A percentile compares a stretch with the other conserved stretches of the same genome.
Conservation (phyloP, 2,797 vertebrate genomes). For the Xenentodon cancila region DNA sequence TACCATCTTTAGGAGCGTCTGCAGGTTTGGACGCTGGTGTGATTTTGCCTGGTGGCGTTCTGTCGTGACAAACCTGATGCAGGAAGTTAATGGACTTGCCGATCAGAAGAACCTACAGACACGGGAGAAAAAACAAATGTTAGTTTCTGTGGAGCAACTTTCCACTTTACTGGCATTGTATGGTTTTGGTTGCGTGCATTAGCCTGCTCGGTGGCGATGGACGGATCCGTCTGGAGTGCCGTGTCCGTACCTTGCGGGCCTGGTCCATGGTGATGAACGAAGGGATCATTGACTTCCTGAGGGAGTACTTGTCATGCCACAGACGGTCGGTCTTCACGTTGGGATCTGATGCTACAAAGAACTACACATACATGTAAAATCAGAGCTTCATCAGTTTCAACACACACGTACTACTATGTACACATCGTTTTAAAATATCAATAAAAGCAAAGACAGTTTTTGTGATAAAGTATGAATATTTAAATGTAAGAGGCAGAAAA, state of each 20-base stretch:
- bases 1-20: constrained; percentile 93
- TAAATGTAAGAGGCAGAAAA: no score
- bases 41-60: constrained; percentile 91
- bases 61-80: constrained; percentile 97
- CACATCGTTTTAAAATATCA: no score
- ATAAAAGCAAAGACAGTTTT: no score
- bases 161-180: neutral
- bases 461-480: no score
- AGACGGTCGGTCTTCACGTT: constrained; percentile 95
- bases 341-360: constrained; percentile 98
- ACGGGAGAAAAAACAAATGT: neutral
- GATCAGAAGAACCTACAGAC: constrained; percentile 91
- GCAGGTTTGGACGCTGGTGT: constrained; percentile 87
- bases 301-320: constrained; percentile 98
- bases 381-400: neutral
- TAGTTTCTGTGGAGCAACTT: neutral
- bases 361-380: constrained; percentile 78
- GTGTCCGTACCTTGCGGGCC: constrained; percentile 89
- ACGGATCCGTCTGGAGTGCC: neutral
- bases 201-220: neutral
- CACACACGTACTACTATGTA: no score
- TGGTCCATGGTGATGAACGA: constrained; percentile 98
- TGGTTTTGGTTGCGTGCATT: neutral
- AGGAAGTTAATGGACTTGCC: constrained; percentile 99
- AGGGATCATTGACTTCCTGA: constrained; percentile 98